Conservation (phyloP, 2,888 invertebrate genomes). For the Acronicta alni region DNA sequence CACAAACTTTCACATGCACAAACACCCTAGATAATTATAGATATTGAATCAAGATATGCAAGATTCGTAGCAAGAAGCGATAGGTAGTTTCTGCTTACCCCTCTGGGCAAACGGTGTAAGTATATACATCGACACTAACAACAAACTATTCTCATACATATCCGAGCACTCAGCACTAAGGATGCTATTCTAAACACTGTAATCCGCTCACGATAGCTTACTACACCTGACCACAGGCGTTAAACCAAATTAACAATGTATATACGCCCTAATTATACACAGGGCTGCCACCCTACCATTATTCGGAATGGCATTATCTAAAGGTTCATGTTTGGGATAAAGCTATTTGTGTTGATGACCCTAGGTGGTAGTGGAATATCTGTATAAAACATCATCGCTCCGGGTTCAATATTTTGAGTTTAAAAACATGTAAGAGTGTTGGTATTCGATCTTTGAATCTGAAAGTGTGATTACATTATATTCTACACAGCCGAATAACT, state of each 20-base stretch:
- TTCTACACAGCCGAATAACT: too few species aligned
- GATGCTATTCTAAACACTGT: constrained; percentile 33
- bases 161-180: constrained; percentile 34
- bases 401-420: too few species aligned
- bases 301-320: constrained; percentile 23
- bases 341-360: constrained; percentile 9
- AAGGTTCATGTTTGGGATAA: constrained; percentile 13
- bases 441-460: too few species aligned
- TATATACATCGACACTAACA: background rate
- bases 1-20: too few species aligned
- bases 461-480: too few species aligned
- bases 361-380: background rate
- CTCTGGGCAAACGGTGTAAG: too few species aligned
- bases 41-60: too few species aligned
- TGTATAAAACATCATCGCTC: too few species aligned
- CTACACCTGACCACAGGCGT: constrained; percentile 70
- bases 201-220: constrained; percentile 61
- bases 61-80: background rate
- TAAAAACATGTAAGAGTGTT: too few species aligned
- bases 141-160: constrained; percentile 22
- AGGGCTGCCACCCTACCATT: constrained; percentile 21
- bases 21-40: too few species aligned
- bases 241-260: constrained; percentile 70
- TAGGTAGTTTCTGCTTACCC: too few species aligned
- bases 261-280: constrained; percentile 50